Evolutionary conservation across 2,888 invertebrate genomes (phyloP), one percentile per base, ranked within the genome.

Genomic region (Drosophila mimica): DNA sequence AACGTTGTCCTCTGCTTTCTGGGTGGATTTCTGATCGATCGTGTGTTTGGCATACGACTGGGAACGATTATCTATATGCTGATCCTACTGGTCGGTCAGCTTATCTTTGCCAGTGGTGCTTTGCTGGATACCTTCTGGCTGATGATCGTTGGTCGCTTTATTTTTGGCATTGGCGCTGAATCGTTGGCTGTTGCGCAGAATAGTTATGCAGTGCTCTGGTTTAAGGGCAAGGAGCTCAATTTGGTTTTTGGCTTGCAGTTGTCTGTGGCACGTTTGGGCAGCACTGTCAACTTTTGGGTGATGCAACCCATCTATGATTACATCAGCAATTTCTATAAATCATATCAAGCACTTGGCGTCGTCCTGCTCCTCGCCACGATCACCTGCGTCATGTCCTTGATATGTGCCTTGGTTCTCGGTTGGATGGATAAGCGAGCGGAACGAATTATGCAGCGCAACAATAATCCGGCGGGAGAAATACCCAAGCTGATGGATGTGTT

Each of bases 181-280:
- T 98, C 99, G 0, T 93, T 99, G 74, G 98, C 98, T 66, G 99
- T 99, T 15, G 98, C 98, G 8, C 99, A 99, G 91, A 99, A 99
- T 93, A 98, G 97, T 88, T 99, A 99, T 94, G 98, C 99, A 0
- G 99, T 99, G 0, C 94, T 97, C 46, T 99, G 99, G 99, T 99
- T 99, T 92, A 98, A 98, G 93, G 99, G 98, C 62, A 98, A 97
- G 93, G 99, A 99, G 93, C 94, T 99, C 52, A 99, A 99, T 93
- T 98, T 99, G 97, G 99, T 99, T 15, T 99, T 99, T 94, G 99
- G 99, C 3, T 94, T 99, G 43, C 98, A 99, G 93, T 93, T 99
- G 80, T 99, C 99, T 76, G 97, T 99, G 93, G 98, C 99, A 3
- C 94, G 99, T 92, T 96, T 99, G 76, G 99, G 99, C 13, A 98